Percentiles rank a stretch among this genome's conserved stretches.
phyloP scores from a whole-genome alignment of 2,113 vertebrate genomes.

The Carlito syrichta region DNA sequence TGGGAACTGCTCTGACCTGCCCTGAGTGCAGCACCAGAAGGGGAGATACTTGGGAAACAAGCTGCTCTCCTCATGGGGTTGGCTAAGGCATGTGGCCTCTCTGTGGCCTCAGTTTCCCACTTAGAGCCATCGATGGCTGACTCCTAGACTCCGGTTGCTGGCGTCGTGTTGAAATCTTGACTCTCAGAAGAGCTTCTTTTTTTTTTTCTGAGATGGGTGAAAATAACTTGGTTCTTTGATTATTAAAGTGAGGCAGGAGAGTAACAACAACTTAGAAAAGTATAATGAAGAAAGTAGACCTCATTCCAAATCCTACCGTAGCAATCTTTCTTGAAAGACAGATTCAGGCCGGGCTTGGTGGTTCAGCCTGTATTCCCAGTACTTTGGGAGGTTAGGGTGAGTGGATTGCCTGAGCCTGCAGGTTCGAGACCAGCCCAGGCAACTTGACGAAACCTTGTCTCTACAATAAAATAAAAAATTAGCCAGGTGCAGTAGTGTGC shows the following conservation, averaged over 20 bases:
- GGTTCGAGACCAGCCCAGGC: no score
- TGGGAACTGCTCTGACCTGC: neutral
- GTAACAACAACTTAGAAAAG: neutral
- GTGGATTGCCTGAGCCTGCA: no score
- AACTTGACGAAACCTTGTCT: no score
- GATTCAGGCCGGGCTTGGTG: no score
- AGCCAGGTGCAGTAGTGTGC: no score
- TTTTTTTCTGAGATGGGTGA: neutral
- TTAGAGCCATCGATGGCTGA: accelerated
- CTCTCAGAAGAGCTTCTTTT: neutral
- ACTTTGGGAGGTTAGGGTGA: no score
- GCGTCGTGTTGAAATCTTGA: neutral
- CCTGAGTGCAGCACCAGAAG: neutral
- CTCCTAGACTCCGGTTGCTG: neutral
- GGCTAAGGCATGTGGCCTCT: neutral
- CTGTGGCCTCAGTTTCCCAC: neutral
- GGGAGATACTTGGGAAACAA: neutral
- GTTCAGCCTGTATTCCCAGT: no score
- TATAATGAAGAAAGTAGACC: neutral
- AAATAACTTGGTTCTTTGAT: neutral
- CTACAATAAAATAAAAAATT: no score
- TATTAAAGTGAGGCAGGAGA: neutral
- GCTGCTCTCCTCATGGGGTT: neutral
- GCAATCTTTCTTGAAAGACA: neutral
- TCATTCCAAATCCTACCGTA: neutral